Percentiles rank a stretch among this genome's conserved stretches.
These are phyloP conservation scores for Heptranchias perlo DNA, from an alignment of 2,113 vertebrate species.

Conservation along the genomic window DNA sequence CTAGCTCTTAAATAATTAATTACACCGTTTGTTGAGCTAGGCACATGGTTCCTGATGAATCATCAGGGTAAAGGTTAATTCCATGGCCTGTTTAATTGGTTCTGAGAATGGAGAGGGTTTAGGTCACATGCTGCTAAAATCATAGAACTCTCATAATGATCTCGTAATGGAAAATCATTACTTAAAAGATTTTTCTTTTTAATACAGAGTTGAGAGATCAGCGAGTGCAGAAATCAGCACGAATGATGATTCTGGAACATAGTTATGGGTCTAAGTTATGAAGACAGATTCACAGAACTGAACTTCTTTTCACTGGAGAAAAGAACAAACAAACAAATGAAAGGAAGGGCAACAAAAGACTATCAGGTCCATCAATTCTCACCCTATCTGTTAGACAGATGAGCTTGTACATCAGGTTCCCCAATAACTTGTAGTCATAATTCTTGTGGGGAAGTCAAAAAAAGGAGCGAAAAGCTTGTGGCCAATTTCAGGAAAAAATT, in stretches of 20 bases:
- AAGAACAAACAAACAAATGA: background rate
- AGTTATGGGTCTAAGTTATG: background rate
- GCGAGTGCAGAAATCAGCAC: background rate
- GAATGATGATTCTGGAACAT: background rate
- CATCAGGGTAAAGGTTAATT: background rate
- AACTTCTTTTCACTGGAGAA: background rate
- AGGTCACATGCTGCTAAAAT: background rate
- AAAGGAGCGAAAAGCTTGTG: background rate
- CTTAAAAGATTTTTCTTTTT: background rate
- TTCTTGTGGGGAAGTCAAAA: background rate
- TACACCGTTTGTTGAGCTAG: background rate
- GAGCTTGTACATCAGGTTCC: background rate
- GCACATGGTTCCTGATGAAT: background rate
- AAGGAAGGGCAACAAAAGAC: background rate
- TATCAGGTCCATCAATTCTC: background rate
- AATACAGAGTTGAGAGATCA: background rate
- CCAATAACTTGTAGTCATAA: background rate
- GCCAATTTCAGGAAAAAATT: background rate
- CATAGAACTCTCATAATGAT: background rate
- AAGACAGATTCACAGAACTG: background rate
- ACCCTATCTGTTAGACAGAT: background rate
- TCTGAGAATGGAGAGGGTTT: background rate
- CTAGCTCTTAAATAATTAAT: background rate
- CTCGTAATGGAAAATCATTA: background rate
- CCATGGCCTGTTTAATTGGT: no score